Evolutionary conservation across 2,888 invertebrate species (phyloP), one percentile per base, ranked within the genome.

Genomic region (Abscondita cerata): DNA sequence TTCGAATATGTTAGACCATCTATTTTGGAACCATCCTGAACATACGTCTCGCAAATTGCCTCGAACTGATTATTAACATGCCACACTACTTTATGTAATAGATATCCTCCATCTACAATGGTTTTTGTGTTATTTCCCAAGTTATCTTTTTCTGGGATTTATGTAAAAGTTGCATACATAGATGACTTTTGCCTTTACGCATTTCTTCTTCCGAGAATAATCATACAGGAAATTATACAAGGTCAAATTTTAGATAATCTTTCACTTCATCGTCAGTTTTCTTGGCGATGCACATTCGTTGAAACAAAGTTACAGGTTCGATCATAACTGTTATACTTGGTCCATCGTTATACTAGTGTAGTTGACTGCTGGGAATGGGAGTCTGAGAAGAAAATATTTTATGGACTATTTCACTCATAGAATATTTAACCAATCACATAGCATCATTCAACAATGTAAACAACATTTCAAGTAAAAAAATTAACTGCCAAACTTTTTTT

Each of bases 1-100:
- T n/a, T n/a, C n/a, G n/a, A n/a, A n/a, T n/a, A n/a, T n/a, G n/a
- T n/a, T n/a, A n/a, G n/a, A n/a, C n/a, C n/a, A n/a, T n/a, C n/a
- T n/a, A n/a, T n/a, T n/a, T n/a, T n/a, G n/a, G n/a, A n/a, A n/a
- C n/a, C n/a, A n/a, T n/a, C n/a, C n/a, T n/a, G n/a, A n/a, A 73
- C 66, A 55, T 73, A 75, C 40, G 64, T 63, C 12, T 65, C 52
- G 48, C 59, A 66, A 44, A 73, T 68, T 6, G 40, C 33, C 6
- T 38, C 54, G 59, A 69, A 72, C 11, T 58, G 47, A 25, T 58
- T 64, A 36, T 67, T 52, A 15, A 51, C 47, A 36, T 60, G 56
- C 74, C 74, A 76, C 19, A 73, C 67, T 47, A 73, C 71, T 57
- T 58, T 63, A 48, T 75, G 72, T 33, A 76, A 56, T 18, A 75